These are phyloP conservation scores for Nothura maculosa DNA, from an alignment of 2,797 vertebrate species.

Conservation along the genomic window DNA sequence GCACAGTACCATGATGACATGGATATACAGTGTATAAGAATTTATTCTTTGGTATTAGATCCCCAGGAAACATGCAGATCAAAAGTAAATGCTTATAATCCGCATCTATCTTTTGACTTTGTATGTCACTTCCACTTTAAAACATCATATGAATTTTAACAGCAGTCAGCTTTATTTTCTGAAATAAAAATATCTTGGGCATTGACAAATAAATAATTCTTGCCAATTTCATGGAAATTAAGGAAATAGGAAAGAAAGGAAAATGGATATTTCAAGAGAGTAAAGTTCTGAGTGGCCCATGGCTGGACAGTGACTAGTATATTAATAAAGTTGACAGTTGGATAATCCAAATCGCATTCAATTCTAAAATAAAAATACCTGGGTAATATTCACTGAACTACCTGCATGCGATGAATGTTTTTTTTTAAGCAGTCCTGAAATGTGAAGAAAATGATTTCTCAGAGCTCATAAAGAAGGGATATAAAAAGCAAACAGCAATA, in stretches of 20 bases:
- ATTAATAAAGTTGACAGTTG: neutral
- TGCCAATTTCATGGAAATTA: neutral
- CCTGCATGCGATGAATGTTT: neutral
- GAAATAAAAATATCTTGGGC: neutral
- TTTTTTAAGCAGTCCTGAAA: neutral
- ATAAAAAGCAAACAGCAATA: slow-evolving; percentile 7
- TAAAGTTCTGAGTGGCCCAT: neutral
- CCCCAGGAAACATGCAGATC: neutral
- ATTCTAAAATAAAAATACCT: neutral
- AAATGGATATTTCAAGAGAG: neutral
- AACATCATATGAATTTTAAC: neutral
- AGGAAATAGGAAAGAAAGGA: neutral
- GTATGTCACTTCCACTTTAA: neutral
- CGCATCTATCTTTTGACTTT: neutral
- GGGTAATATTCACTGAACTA: neutral
- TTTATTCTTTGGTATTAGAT: neutral
- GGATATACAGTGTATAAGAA: neutral
- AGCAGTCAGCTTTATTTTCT: neutral
- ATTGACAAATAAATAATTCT: neutral
- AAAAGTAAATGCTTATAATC: neutral
- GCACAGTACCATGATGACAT: neutral
- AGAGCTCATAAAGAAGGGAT: slow-evolving; percentile 24
- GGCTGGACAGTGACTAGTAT: neutral
- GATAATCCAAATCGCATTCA: neutral
- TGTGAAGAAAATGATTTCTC: slow-evolving; percentile 24